A percentile compares a stretch with the other conserved stretches of the same genome.
These are phyloP conservation scores for Struthio camelus DNA, from an alignment of 2,113 vertebrate genomes.

Conservation along the genomic window DNA sequence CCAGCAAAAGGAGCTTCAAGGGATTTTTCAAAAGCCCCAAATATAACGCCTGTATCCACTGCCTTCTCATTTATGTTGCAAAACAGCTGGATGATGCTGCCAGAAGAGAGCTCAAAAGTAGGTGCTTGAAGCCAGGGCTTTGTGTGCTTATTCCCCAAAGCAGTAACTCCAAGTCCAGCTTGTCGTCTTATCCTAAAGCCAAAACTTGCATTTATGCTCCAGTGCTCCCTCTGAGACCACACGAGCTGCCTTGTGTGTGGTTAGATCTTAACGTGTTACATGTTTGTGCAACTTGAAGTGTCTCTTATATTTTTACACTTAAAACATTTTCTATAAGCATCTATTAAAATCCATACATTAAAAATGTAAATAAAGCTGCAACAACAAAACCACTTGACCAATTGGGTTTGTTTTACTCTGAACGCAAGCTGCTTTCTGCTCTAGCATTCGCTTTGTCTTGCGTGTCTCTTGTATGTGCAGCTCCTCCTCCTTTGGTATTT, in stretches of 20 bases:
- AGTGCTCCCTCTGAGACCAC: slow-evolving; percentile 7
- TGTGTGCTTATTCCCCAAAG: background rate
- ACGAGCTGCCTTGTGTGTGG: slow-evolving; percentile 23
- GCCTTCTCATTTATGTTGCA: background rate
- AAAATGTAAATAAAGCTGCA: slow-evolving; percentile 69
- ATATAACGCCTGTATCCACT: background rate
- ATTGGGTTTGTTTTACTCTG: slow-evolving; percentile 64
- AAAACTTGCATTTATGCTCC: slow-evolving; percentile 17
- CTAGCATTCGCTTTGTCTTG: slow-evolving; percentile 34
- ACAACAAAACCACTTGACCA: slow-evolving; percentile 55
- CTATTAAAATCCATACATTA: slow-evolving; percentile 36
- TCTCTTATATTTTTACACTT: slow-evolving; percentile 32
- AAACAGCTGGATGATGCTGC: background rate
- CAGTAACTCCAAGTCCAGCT: background rate
- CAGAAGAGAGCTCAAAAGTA: background rate
- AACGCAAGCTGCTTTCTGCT: slow-evolving; percentile 39
- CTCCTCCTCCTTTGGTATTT: slow-evolving; percentile 45
- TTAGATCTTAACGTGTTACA: slow-evolving; percentile 23
- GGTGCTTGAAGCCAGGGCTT: slow-evolving; percentile 2
- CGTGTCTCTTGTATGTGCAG: slow-evolving; percentile 23
- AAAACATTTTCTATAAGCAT: slow-evolving; percentile 23
- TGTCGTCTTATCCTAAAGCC: slow-evolving; percentile 13
- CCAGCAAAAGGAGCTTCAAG: background rate
- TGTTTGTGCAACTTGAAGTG: slow-evolving; percentile 59
- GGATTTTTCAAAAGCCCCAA: background rate